phyloP scores from a whole-genome alignment of 1,140 invertebrate species.

The Drosophila ambigua region DNA sequence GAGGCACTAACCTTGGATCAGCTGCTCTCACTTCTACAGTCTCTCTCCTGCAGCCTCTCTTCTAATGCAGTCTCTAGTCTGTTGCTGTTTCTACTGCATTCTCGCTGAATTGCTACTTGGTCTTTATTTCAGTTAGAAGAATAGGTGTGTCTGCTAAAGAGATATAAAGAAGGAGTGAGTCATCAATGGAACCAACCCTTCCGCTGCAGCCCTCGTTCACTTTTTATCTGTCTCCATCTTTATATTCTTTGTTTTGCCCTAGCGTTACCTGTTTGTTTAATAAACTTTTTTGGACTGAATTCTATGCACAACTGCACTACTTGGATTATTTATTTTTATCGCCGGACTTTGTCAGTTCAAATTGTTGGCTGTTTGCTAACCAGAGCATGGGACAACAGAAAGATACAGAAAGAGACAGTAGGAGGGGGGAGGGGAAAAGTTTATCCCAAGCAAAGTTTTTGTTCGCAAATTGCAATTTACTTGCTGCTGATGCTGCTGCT shows the following conservation, averaged over 20 bases:
- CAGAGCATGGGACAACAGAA: background rate
- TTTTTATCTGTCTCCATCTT: too few species aligned
- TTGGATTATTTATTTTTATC: conserved; percentile 74
- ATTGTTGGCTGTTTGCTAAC: conserved; percentile 65
- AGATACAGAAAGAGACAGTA: background rate
- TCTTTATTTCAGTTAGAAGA: conserved; percentile 8
- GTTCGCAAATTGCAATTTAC: conserved; percentile 70
- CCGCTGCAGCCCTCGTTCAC: too few species aligned
- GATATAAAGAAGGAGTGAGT: background rate
- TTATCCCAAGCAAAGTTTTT: conserved; percentile 47
- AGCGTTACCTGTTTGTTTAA: conserved; percentile 69
- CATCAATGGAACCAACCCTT: background rate
- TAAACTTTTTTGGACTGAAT: conserved; percentile 55
- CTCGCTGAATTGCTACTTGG: too few species aligned
- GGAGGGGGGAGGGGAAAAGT: conserved; percentile 28
- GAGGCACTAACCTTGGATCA: too few species aligned
- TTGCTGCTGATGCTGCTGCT: conserved; percentile 48
- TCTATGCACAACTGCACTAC: conserved; percentile 67
- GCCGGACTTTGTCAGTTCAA: conserved; percentile 76
- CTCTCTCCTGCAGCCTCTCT: too few species aligned
- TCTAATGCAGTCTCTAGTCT: too few species aligned
- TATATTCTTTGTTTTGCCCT: conserved; percentile 14
- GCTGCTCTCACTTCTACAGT: too few species aligned
- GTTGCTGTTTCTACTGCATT: too few species aligned
- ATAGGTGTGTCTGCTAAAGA: conserved; percentile 1